Conservation (phyloP, 2,888 invertebrate genomes). For the Folsomia manolachei region DNA sequence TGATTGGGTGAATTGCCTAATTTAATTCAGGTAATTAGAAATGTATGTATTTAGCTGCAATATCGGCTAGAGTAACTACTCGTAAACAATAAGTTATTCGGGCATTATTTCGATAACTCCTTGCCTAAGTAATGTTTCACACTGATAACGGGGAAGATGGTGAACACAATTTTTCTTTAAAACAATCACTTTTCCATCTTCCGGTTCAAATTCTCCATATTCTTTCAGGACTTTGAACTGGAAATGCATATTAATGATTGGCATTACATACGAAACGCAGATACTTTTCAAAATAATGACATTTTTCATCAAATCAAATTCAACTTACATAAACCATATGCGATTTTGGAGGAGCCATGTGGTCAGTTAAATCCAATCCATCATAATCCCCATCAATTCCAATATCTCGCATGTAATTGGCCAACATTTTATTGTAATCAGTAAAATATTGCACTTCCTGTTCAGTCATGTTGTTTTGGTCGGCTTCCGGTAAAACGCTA, state of each 20-base stretch:
- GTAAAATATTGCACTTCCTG: slow-evolving; percentile 85
- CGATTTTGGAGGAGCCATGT: slow-evolving; percentile 86
- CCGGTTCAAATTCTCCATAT: slow-evolving; percentile 90
- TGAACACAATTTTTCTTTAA: slow-evolving; percentile 89
- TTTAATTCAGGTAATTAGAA: too few relatives aligned
- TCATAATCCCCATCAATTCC: slow-evolving; percentile 78
- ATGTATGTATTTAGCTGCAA: too few relatives aligned
- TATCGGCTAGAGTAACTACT: neutral
- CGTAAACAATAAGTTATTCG: neutral
- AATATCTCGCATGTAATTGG: slow-evolving; percentile 84
- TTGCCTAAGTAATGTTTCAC: slow-evolving; percentile 85
- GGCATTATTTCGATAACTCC: slow-evolving; percentile 67
- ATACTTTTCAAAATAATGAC: neutral
- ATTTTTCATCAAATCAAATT: neutral
- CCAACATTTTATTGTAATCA: slow-evolving; percentile 79
- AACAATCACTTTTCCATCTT: slow-evolving; percentile 84
- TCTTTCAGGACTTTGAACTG: slow-evolving; percentile 76
- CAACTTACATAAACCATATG: slow-evolving; percentile 78
- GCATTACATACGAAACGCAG: too few relatives aligned
- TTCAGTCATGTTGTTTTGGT: slow-evolving; percentile 73
- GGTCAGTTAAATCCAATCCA: slow-evolving; percentile 81
- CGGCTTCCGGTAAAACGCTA: slow-evolving; percentile 80
- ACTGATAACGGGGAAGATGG: slow-evolving; percentile 80
- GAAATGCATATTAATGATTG: slow-evolving; percentile 11
- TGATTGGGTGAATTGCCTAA: neutral